phyloP scores from a whole-genome alignment of 2,888 invertebrate species.

The Hylaea fasciaria region DNA sequence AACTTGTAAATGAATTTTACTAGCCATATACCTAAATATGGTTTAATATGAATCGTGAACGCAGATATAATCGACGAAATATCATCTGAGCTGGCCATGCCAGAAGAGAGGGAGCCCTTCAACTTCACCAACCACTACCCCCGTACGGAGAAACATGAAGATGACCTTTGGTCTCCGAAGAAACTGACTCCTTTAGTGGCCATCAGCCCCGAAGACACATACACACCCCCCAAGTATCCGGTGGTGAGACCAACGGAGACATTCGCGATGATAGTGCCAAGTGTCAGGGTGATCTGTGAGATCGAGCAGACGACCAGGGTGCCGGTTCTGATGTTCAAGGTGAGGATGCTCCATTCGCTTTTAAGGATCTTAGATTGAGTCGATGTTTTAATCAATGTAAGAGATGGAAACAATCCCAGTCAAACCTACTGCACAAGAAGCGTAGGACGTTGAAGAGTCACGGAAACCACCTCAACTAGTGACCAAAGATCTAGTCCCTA shows the following conservation, averaged over 20 bases:
- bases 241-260: conserved; percentile 76
- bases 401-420: too few species aligned
- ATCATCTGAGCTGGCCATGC: conserved; percentile 67
- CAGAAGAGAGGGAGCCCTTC: conserved; percentile 80
- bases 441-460: too few species aligned
- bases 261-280: conserved; percentile 81
- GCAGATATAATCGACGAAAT: conserved; percentile 82
- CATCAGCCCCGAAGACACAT: conserved; percentile 63
- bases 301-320: conserved; percentile 80
- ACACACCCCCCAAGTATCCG: conserved; percentile 70
- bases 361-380: not conserved
- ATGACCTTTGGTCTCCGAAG: conserved; percentile 90
- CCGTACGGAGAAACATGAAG: conserved; percentile 72
- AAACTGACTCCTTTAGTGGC: conserved; percentile 80
- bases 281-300: conserved; percentile 87
- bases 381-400: too few species aligned
- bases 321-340: conserved; percentile 72
- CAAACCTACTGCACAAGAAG: too few species aligned
- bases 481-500: too few species aligned
- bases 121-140: conserved; percentile 76
- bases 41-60: too few species aligned
- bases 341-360: too few species aligned
- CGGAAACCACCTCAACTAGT: too few species aligned
- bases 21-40: too few species aligned
- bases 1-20: too few species aligned